These are phyloP conservation scores for Dryoscopus gambensis DNA, from an alignment of 2,113 vertebrate species.

Conservation along the genomic window DNA sequence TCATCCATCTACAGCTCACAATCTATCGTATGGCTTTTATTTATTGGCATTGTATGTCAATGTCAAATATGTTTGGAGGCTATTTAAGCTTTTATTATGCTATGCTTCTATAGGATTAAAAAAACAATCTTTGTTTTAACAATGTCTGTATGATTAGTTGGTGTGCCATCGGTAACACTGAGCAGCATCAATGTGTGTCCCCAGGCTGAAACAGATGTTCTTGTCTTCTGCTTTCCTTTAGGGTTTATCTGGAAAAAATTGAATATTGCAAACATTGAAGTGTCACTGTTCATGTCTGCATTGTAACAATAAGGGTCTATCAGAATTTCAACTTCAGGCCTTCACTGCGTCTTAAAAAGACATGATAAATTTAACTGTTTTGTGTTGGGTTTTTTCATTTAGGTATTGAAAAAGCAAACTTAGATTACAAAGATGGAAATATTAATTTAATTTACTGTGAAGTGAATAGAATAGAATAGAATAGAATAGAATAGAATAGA, in stretches of 20 bases:
- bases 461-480: no score
- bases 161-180: background rate
- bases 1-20: background rate
- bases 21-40: background rate
- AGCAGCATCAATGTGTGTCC: conserved; percentile 31
- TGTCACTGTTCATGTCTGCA: background rate
- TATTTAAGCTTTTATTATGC: conserved; percentile 56
- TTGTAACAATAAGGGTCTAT: background rate
- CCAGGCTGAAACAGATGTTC: conserved; percentile 35
- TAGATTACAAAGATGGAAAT: background rate
- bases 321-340: background rate
- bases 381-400: background rate
- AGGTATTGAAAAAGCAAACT: background rate
- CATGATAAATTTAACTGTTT: background rate
- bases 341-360: background rate
- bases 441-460: background rate
- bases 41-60: conserved; percentile 38
- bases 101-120: conserved; percentile 39
- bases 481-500: background rate
- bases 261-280: conserved; percentile 46
- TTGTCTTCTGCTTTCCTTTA: conserved; percentile 32
- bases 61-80: conserved; percentile 33
- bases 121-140: conserved; percentile 59
- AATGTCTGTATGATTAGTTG: conserved; percentile 38
- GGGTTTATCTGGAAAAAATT: conserved; percentile 36